phyloP scores from a whole-genome alignment of 2,888 invertebrate species.

The Drosophila mayaguana region DNA sequence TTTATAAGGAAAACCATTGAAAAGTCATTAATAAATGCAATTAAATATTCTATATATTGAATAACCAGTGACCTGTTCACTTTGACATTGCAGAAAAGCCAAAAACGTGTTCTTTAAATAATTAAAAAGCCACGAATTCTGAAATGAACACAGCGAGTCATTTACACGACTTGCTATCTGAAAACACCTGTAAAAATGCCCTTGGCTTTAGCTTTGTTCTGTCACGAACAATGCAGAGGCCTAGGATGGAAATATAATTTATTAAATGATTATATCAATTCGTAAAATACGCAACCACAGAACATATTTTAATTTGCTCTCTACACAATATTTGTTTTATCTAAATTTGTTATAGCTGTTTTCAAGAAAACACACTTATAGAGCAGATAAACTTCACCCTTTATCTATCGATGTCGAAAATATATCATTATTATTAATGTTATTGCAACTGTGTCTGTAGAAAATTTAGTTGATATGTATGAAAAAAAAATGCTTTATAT shows the following conservation, averaged over 20 bases:
- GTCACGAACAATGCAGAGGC: not conserved
- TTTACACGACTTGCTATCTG: slow-evolving; percentile 1
- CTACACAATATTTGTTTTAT: not conserved
- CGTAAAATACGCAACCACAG: no score
- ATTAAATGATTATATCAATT: not conserved
- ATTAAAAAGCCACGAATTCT: slow-evolving; percentile 5
- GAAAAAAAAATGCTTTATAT: no score
- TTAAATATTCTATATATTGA: not conserved
- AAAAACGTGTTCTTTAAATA: slow-evolving; percentile 10
- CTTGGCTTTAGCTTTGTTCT: not conserved
- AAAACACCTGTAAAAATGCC: not conserved
- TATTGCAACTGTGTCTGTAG: no score
- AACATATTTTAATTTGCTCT: not conserved
- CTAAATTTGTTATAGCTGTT: no score
- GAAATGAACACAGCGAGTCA: not conserved
- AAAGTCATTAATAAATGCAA: not conserved
- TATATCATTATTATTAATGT: no score
- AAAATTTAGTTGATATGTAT: no score
- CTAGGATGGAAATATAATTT: not conserved
- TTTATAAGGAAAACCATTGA: not conserved
- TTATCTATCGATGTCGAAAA: no score
- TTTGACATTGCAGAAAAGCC: not conserved
- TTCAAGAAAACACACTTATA: not conserved
- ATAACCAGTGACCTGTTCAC: not conserved
- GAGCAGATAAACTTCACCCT: no score